Conservation (phyloP, 2,113 vertebrate species). For the Hippocampus barbouri region DNA sequence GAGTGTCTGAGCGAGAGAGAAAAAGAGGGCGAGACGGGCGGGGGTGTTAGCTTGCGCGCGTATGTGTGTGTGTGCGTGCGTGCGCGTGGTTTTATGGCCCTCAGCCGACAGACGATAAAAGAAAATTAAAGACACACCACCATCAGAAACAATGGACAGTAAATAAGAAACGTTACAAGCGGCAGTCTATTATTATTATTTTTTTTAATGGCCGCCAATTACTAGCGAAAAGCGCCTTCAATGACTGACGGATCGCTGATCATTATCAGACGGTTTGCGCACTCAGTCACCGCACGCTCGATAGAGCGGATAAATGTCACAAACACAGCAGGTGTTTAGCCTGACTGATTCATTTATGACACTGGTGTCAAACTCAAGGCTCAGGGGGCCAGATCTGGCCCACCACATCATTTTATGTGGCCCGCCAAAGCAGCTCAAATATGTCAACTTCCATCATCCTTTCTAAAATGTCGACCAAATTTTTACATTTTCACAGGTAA, state of each 20-base stretch:
- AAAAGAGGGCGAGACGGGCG: constrained; percentile 31
- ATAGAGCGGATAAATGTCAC: constrained; percentile 42
- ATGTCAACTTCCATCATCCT: too few species aligned
- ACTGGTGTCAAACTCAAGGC: background rate
- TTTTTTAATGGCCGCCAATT: constrained; percentile 39
- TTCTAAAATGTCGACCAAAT: too few species aligned
- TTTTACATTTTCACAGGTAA: too few species aligned
- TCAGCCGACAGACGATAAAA: constrained; percentile 27
- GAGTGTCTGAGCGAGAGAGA: constrained; percentile 39
- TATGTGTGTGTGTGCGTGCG: background rate
- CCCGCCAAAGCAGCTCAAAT: too few species aligned
- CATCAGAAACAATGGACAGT: constrained; percentile 41
- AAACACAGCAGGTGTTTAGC: constrained; percentile 32
- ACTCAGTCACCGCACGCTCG: constrained; percentile 4
- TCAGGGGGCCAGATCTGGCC: too few species aligned
- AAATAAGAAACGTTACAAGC: constrained; percentile 41
- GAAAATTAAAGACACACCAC: constrained; percentile 39
- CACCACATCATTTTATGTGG: too few species aligned
- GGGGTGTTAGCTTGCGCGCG: background rate
- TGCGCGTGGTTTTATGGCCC: constrained; percentile 16
- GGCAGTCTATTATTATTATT: constrained; percentile 33
- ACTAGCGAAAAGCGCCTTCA: constrained; percentile 20
- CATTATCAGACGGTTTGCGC: constrained; percentile 30
- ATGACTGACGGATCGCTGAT: constrained; percentile 22
- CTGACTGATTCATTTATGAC: constrained; percentile 22